Conservation (phyloP, 2,113 vertebrate genomes). For the Coracopsis vasa region DNA sequence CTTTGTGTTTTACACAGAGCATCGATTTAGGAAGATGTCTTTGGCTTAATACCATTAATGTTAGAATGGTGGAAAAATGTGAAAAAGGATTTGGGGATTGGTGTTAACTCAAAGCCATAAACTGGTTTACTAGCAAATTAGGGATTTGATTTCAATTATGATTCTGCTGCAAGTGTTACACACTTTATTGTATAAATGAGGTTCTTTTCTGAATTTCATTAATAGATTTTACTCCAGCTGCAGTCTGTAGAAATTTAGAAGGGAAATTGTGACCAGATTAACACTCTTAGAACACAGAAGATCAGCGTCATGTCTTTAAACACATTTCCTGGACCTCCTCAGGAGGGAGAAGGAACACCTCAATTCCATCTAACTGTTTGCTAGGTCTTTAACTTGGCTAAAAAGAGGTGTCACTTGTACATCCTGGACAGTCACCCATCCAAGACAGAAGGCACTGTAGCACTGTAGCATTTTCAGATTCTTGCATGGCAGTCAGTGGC, state of each 20-base stretch:
- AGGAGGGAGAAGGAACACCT: background rate
- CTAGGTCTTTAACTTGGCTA: background rate
- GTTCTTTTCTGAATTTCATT: background rate
- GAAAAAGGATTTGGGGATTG: background rate
- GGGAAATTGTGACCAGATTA: background rate
- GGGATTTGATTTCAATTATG: background rate
- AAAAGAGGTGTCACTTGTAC: background rate
- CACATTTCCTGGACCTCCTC: background rate
- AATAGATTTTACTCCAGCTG: background rate
- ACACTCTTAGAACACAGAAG: background rate
- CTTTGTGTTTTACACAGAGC: background rate
- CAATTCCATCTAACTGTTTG: accelerated
- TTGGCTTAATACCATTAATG: background rate
- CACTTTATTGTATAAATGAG: background rate
- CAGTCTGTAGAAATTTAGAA: background rate
- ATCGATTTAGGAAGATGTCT: background rate
- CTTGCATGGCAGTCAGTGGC: background rate
- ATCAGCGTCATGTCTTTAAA: background rate
- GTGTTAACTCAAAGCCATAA: background rate
- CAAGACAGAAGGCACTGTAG: background rate
- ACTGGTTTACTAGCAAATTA: background rate
- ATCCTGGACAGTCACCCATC: background rate
- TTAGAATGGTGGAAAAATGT: background rate
- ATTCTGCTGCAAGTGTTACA: background rate
- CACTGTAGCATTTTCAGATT: background rate